Base-by-base conservation (phyloP, 2,888 invertebrate species). In the Leistus spinibarbis region DNA sequence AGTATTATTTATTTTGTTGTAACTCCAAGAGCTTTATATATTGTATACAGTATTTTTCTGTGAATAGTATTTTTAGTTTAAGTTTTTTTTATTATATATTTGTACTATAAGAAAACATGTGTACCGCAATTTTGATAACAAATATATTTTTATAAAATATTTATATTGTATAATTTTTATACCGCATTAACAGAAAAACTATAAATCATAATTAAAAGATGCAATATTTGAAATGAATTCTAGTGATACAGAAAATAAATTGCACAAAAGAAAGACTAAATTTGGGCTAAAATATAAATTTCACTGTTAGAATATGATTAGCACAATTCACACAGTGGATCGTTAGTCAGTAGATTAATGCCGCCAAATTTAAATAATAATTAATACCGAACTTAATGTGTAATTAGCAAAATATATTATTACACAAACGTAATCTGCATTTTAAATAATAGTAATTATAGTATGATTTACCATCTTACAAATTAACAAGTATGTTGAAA, bases 41-140 rank as follows among this genome's bases (percentile, higher is more conserved):
- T 17, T 70, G 40, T 70, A 63, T 54, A 63, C 63, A 70, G 70
- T 63, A 70, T 70, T 69, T 60, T 64, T 74, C 62, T 74, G 74
- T 74, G 74, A 74, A 60, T 64, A 60, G 19, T 54, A 17, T 27
- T 72, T 23, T 65, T 66, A 68, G 63, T 74, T 10, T 60, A 60
- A 22, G 60, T 20, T 60, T 60, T 57, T 57, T 27, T n/a, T n/a
- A n/a, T n/a, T n/a, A n/a, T n/a, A 24, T 53, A 16, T 13, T 67
- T 54, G 62, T 62, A 54, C n/a, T 74, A 74, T n/a, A 22, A 53
- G 53, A 66, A 66, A 40, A 40, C 40, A 60, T 68, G 54, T 67
- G 67, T 62, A 62, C 22, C 23, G 74, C 74, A 74, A 74, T 74
- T 40, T 40, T 40, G n/a, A 68, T 68, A 74, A 74, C 68, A 74